Conservation (phyloP, 2,113 vertebrate genomes). For the Leucoraja erinaceus region DNA sequence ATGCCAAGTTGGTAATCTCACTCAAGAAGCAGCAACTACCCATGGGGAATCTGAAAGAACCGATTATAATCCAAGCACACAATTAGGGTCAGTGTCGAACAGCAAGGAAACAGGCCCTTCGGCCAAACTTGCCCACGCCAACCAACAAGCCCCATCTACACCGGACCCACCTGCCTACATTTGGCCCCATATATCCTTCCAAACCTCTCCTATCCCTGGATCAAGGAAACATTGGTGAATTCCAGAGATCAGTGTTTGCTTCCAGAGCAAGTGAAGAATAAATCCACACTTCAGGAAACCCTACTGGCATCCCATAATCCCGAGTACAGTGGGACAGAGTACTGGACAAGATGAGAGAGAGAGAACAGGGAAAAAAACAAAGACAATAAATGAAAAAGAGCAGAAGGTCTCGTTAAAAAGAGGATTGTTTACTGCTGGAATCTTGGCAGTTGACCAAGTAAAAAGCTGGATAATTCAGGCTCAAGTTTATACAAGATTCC, state of each 20-base stretch:
- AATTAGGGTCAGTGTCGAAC: background rate
- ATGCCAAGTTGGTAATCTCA: background rate
- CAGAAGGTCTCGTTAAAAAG: background rate
- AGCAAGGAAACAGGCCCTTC: background rate
- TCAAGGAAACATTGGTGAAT: background rate
- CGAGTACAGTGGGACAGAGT: constrained; percentile 34
- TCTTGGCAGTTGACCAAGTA: background rate
- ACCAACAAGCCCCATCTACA: too few species aligned
- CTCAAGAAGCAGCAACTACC: background rate
- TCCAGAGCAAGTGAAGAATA: background rate
- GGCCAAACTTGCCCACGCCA: background rate
- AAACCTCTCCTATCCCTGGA: too few species aligned
- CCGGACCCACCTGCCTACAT: too few species aligned
- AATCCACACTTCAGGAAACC: too few species aligned
- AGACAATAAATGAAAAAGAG: constrained; percentile 2
- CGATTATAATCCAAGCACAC: background rate
- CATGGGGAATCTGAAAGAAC: background rate
- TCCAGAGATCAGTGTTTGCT: background rate
- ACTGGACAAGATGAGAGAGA: background rate
- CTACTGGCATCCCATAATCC: too few species aligned
- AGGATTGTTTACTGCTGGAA: background rate
- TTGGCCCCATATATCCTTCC: too few species aligned
- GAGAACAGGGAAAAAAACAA: constrained; percentile 51
- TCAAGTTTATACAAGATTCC: constrained; percentile 5
- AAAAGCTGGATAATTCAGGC: background rate